Conservation (phyloP, 1,140 invertebrate genomes). For the Euwallacea fornicatus region DNA sequence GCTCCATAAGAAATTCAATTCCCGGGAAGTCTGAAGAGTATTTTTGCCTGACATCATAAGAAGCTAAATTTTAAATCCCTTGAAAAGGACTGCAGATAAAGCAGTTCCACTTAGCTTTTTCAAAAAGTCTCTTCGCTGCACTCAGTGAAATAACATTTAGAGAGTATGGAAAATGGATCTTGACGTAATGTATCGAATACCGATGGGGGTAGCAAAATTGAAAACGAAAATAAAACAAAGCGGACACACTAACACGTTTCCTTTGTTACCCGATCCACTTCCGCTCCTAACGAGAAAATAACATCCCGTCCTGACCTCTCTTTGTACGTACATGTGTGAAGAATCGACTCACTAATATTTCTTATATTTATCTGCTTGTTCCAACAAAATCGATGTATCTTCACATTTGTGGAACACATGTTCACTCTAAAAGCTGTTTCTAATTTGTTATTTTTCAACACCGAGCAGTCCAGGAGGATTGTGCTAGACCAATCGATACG, state of each 20-base stretch:
- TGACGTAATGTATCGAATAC: not conserved
- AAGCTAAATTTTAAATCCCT: constrained; percentile 12
- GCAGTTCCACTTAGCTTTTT: constrained; percentile 1
- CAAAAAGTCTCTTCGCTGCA: not conserved
- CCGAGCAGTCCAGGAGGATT: not conserved
- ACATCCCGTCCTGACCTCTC: constrained; percentile 4
- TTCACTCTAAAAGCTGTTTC: constrained; percentile 15
- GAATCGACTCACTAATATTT: constrained; percentile 26
- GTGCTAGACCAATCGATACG: not conserved
- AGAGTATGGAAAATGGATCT: constrained; percentile 2
- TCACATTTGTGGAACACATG: constrained; percentile 23
- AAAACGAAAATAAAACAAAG: constrained; percentile 1
- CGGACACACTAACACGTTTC: not conserved
- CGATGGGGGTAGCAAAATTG: not conserved
- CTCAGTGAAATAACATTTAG: not conserved
- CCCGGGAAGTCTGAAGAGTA: not conserved
- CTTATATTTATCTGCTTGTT: constrained; percentile 11
- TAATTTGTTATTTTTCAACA: constrained; percentile 19
- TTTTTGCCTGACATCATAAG: not conserved
- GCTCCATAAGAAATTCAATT: too few species aligned
- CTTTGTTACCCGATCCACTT: constrained; percentile 18
- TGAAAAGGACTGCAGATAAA: constrained; percentile 8
- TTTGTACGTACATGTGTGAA: constrained; percentile 21
- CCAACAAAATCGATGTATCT: constrained; percentile 16
- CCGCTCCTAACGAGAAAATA: constrained; percentile 17